phyloP scores from a whole-genome alignment of 1,140 invertebrate species.

The Drosophila arawakana region DNA sequence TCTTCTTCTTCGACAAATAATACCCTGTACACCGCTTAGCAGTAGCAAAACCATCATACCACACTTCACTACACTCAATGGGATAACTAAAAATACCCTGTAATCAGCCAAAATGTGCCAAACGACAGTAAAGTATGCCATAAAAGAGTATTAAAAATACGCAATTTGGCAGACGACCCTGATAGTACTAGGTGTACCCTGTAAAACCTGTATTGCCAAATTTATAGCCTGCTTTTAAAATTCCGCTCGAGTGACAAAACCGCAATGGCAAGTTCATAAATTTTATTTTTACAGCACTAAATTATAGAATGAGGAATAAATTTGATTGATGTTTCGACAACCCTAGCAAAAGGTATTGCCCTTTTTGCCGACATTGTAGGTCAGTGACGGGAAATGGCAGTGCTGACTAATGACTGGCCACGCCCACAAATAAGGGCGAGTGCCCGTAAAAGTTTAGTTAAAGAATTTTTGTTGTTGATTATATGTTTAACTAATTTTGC shows the following conservation, averaged over 20 bases:
- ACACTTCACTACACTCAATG: too few species aligned
- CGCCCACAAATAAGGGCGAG: slow-evolving; percentile 34
- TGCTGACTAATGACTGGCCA: slow-evolving; percentile 8
- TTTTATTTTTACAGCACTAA: background rate
- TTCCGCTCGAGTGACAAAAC: background rate
- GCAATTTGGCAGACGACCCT: too few species aligned
- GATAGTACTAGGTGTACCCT: too few species aligned
- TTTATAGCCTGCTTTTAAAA: background rate
- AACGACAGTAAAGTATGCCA: too few species aligned
- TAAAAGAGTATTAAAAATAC: too few species aligned
- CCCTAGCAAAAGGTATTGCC: background rate
- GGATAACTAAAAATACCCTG: too few species aligned
- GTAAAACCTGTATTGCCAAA: too few species aligned
- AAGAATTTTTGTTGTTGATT: slow-evolving; percentile 27
- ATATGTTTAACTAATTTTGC: slow-evolving; percentile 16
- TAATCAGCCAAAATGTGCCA: too few species aligned
- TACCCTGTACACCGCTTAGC: too few species aligned
- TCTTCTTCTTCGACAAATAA: too few species aligned
- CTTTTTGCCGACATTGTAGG: background rate
- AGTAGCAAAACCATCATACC: too few species aligned
- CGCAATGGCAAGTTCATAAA: background rate
- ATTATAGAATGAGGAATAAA: background rate
- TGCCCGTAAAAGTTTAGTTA: slow-evolving; percentile 5
- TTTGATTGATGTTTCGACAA: background rate
- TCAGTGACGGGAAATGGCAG: background rate